Conservation (phyloP, 2,888 invertebrate genomes). For the Ectemnius continuus region DNA sequence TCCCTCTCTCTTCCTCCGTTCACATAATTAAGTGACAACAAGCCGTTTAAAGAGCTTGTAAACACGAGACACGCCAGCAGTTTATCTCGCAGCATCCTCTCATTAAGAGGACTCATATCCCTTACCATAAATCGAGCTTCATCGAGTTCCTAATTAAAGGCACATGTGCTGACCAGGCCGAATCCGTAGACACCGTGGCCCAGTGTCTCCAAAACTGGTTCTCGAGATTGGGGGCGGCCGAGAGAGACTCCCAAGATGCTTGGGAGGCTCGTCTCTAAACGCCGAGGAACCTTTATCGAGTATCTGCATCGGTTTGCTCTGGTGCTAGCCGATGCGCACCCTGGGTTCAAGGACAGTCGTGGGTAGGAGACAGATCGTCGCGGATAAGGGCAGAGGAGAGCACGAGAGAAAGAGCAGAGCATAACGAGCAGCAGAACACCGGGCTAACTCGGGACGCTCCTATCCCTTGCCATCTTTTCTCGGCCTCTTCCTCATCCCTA, state of each 20-base stretch:
- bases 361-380: constrained; percentile 63
- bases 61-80: constrained; percentile 44
- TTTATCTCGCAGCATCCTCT: constrained; percentile 50
- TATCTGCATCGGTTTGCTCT: constrained; percentile 16
- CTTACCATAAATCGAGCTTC: constrained; percentile 49
- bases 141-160: constrained; percentile 53
- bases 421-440: constrained; percentile 49
- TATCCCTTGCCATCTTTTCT: constrained; percentile 18
- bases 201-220: constrained; percentile 32
- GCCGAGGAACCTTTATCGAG: constrained; percentile 1
- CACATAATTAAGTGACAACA: constrained; percentile 55
- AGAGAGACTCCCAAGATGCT: no score
- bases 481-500: constrained; percentile 18
- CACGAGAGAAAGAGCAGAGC: constrained; percentile 37
- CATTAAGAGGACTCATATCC: constrained; percentile 49
- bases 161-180: constrained; percentile 31
- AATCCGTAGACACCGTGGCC: constrained; percentile 38
- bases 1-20: no score
- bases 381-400: constrained; percentile 46
- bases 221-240: not conserved
- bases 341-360: constrained; percentile 56
- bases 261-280: not conserved
- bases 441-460: constrained; percentile 6
- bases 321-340: constrained; percentile 42
- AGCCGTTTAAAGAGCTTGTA: constrained; percentile 55